Base-by-base conservation (phyloP, 2,888 invertebrate species). In the Caenorhabditis plicata region DNA sequence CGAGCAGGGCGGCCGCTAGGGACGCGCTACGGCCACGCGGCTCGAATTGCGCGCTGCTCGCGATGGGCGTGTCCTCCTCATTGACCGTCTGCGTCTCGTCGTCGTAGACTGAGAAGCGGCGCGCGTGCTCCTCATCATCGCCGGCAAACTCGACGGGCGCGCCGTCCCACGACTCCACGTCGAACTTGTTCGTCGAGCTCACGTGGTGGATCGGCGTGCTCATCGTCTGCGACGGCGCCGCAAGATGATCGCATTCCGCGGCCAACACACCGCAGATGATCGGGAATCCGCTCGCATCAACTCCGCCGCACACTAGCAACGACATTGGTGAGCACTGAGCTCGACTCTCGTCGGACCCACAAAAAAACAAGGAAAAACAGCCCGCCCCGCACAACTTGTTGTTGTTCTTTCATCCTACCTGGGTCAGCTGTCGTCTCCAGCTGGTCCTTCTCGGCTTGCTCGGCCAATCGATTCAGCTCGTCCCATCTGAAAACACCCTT, bases 131-230 rank as follows among this genome's bases (percentile, higher is more conserved):
- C 20, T 39, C 29, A 31, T 60, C 61, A 7, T 65, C 56, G 35
- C 57, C 60, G 11, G 56, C 52, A 17, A 47, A 47, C 20, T 67
- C 69, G 17, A 51, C 73, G 40, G 71, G 73, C 33, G 71, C 68
- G 19, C 73, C 73, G 36, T 54, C 54, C 73, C 73, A 73, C 19
- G 61, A 56, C 43, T 73, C 71, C 2, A 55, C 69, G 36, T 69
- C 62, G 45, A 73, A 73, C 11, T 62, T 55, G 32, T 40, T 68
- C 13, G 46, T 32, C 3, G 57, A 64, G 32, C 36, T 51, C 26
- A 68, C 66, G 45, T 71, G 71, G 36, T 68, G 68, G 46, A 68
- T 58, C 7, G 42, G 45, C 17, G 62, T 13, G 19, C 55, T 41
- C 4, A 54, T 47, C 17, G 56, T 67, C 49, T 23, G 43, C 41